phyloP scores from a whole-genome alignment of 2,113 vertebrate genomes.

The Onychorhynchus coronatus region DNA sequence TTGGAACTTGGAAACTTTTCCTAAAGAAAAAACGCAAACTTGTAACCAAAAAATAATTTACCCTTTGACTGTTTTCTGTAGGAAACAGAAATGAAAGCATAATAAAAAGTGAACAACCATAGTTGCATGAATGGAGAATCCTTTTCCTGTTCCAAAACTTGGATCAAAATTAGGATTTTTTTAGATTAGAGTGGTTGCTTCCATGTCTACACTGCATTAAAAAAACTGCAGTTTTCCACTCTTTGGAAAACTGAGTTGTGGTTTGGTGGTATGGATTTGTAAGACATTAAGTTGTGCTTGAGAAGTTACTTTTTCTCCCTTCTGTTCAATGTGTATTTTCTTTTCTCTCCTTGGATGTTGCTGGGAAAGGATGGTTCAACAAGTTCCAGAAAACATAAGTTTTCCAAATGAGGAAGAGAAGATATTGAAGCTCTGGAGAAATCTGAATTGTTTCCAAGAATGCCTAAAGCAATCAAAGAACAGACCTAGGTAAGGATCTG shows the following conservation, averaged over 20 bases:
- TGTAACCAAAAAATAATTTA: neutral
- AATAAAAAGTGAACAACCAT: neutral
- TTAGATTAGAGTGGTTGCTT: neutral
- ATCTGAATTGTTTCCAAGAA: slow-evolving; percentile 90
- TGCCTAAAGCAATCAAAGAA: slow-evolving; percentile 94
- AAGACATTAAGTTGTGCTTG: neutral
- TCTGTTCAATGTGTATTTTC: neutral
- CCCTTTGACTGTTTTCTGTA: neutral
- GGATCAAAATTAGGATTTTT: neutral
- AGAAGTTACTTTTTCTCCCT: neutral
- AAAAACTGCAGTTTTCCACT: too few relatives aligned
- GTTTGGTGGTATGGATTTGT: neutral
- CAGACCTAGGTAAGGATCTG: slow-evolving; percentile 80
- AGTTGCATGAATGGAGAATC: neutral
- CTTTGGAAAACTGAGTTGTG: neutral
- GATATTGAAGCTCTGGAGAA: slow-evolving; percentile 85
- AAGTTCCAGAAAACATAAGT: slow-evolving; percentile 87
- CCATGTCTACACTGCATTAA: neutral
- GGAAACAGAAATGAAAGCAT: neutral
- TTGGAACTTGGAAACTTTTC: neutral
- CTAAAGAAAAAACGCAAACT: neutral
- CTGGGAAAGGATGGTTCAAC: slow-evolving; percentile 84
- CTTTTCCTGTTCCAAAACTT: neutral
- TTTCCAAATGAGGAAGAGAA: slow-evolving; percentile 92
- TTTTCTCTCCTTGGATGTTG: neutral